A percentile compares a stretch with the other conserved stretches of the same genome.
phyloP scores from a whole-genome alignment of 2,888 invertebrate species.

The Gordius sp. region DNA sequence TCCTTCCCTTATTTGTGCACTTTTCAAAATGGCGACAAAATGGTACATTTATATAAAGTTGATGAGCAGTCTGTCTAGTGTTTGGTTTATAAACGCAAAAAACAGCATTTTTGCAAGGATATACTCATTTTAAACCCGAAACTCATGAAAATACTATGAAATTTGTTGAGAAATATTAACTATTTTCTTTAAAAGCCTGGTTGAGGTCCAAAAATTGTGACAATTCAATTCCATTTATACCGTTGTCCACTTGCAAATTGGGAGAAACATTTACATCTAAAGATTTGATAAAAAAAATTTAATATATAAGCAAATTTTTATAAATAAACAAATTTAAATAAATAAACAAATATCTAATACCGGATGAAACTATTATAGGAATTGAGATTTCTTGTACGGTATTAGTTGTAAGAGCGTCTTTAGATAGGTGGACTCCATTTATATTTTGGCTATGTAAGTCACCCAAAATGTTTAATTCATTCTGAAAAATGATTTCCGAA shows the following conservation, averaged over 20 bases:
- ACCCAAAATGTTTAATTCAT: neutral
- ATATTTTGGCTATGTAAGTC: neutral
- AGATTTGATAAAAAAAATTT: neutral
- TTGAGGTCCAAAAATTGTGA: conserved; percentile 10
- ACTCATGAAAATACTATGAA: too few species aligned
- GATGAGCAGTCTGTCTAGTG: too few species aligned
- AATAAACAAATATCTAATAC: neutral
- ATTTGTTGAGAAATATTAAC: too few species aligned
- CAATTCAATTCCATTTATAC: conserved; percentile 5
- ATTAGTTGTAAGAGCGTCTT: neutral
- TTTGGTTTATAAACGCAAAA: too few species aligned
- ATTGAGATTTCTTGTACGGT: neutral
- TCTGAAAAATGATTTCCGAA: conserved; percentile 3
- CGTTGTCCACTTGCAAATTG: conserved; percentile 12
- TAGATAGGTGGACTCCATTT: neutral
- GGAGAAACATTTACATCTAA: conserved; percentile 9
- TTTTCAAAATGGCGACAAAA: too few species aligned
- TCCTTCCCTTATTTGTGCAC: too few species aligned
- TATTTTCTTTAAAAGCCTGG: conserved; percentile 8
- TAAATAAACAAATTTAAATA: neutral
- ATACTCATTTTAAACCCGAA: too few species aligned
- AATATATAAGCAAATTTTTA: too few species aligned
- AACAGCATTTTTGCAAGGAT: too few species aligned
- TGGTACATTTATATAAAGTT: too few species aligned
- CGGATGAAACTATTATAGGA: neutral